phyloP scores from a whole-genome alignment of 92 coral and sea anemone genomes.

The Porites evermanni region DNA sequence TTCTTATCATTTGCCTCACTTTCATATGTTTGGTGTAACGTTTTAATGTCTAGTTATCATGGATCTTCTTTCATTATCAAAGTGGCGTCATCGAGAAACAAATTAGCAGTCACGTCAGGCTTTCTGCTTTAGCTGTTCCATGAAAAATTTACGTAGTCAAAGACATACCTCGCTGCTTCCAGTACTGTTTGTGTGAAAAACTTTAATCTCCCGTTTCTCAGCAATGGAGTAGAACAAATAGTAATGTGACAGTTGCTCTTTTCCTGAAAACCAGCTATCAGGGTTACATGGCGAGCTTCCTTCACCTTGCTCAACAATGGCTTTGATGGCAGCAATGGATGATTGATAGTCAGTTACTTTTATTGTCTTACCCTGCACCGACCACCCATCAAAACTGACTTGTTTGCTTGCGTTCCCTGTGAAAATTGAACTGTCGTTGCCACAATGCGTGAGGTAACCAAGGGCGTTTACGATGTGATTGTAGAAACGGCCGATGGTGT shows the following conservation, averaged over 20 bases:
- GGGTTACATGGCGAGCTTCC: constrained; percentile 82
- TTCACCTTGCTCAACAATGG: constrained; percentile 76
- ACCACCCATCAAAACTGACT: constrained; percentile 11
- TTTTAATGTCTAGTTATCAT: no score
- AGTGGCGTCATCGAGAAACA: no score
- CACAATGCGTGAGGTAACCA: constrained; percentile 61
- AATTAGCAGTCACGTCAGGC: no score
- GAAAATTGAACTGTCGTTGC: constrained; percentile 47
- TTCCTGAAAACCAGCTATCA: constrained; percentile 46
- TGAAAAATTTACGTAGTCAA: no score
- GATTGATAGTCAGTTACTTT: constrained; percentile 55
- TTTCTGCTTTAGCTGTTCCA: no score
- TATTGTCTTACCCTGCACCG: constrained; percentile 41
- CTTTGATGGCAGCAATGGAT: constrained; percentile 66
- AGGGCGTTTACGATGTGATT: constrained; percentile 48
- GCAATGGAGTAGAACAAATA: constrained; percentile 69
- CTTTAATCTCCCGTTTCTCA: constrained; percentile 51
- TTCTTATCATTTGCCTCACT: no score
- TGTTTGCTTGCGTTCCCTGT: constrained; percentile 45
- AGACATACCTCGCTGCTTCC: no score
- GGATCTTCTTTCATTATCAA: no score
- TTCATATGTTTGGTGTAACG: no score
- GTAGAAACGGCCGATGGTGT: constrained; percentile 69
- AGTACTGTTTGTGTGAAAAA: neutral
- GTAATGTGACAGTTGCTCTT: constrained; percentile 69